Evolutionary conservation across 2,797 vertebrate genomes (phyloP), one percentile per base, ranked within the genome.

Genomic region (Anolis apletophallus): DNA sequence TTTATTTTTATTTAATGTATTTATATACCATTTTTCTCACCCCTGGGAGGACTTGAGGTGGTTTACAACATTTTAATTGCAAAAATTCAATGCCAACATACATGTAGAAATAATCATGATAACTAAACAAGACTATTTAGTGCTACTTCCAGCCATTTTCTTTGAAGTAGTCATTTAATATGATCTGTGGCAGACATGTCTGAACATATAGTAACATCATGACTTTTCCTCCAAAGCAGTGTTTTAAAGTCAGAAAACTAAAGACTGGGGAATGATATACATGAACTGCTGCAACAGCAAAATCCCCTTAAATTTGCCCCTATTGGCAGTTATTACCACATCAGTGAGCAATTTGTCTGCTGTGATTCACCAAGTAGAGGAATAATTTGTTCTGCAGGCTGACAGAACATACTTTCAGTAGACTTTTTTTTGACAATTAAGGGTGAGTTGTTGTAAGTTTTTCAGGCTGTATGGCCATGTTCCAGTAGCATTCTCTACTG

Each of bases 161-260:
- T 74, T n/a, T 52, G 50, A 81, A 17, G 67, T 46, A 61, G 7
- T 23, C 34, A 80, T 55, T 10, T 19, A 81, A 16, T 34, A 14
- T 13, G 21, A 29, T 71, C 1, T 46, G 52, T 19, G 59, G 0
- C 32, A 36, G n/a, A 23, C 29, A 69, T 3, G 16, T 34, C 17
- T 10, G n/a, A 32, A 69, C 6, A 69, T 69, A 87, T 10, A n/a
- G 73, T 40, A 59, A 80, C 76, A 64, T 6, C 23, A 64, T 10
- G 32, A 69, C 61, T 77, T 82, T 82, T 29, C 46, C 89, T 81
- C 69, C 71, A 74, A 4, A 64, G 69, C 61, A 32, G 36, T 12
- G 50, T 40, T 64, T 34, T 57, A n/a, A 1, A 3, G 23, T 1
- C 9, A 0, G 8, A 32, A 40, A 57, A 50, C 17, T 55, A 34